Evolutionary conservation across 2,113 vertebrate species (phyloP), one percentile per base, ranked within the genome.

Genomic region (Delphinapterus leucas): DNA sequence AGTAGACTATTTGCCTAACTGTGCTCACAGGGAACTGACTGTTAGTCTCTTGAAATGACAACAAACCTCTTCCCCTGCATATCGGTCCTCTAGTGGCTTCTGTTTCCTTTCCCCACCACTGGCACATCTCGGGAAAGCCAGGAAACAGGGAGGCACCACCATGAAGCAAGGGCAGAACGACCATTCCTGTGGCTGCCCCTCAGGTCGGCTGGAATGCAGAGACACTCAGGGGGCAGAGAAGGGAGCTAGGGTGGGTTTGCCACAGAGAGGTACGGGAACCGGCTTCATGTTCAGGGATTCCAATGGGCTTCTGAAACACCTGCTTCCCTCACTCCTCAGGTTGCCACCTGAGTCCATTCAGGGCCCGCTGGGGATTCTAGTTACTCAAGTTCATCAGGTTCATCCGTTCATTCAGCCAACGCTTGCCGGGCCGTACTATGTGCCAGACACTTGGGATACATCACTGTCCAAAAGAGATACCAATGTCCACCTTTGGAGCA

Each of bases 401-500:
- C 65, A 61, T 8, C 60, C 38, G 13, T 1, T 80, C 25, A 11
- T 7, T 63, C 65, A 9, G 8, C 11, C n/a, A 41, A 25, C 2
- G 38, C 1, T 3, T 3, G 2, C 9, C 20, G 25, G 71, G 55
- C 12, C 49, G 74, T 23, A 60, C 63, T 2, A 0, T 0, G 13
- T 38, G 38, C 41, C 17, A 31, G 36, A 49, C 41, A 38, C 53
- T 33, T 33, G 49, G 83, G 25, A 36, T 9, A 33, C 25, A 12
- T 38, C 82, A 15, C 71, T 28, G 47, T 58, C 49, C 9, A 2
- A 31, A 47, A 68, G 70, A 74, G 70, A 38, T 2, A 26, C 17
- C 28, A 36, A 9, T 5, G 67, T 47, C 47, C 4, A 36, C 31
- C 31, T 84, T 20, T 25, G 23, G 60, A 76, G 36, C 15, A 3